Evolutionary conservation across 2,888 invertebrate genomes (phyloP).

Genomic region (Diploptera punctata): DNA sequence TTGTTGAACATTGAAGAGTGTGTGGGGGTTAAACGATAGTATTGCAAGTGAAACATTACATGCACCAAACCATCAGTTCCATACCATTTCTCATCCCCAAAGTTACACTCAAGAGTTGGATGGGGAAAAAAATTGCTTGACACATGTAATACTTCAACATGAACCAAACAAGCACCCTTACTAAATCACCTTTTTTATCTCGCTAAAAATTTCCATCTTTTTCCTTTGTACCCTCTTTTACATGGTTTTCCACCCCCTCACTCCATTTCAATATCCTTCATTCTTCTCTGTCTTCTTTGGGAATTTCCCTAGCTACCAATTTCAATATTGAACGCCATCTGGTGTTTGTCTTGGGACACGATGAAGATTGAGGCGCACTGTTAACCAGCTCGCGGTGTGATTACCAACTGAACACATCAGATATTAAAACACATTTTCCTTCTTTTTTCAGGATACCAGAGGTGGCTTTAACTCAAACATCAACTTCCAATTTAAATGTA

Average conservation of each 20-base stretch:
- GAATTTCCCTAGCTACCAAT: constrained; percentile 38
- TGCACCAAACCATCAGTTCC: background rate
- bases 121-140: background rate
- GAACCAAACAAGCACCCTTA: constrained; percentile 2
- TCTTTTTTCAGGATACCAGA: background rate
- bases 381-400: background rate
- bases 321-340: constrained; percentile 40
- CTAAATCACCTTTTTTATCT: background rate
- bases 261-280: constrained; percentile 25
- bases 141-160: background rate
- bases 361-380: background rate
- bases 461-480: no score
- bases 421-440: background rate
- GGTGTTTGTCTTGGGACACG: constrained; percentile 30
- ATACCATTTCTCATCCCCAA: background rate
- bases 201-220: background rate
- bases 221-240: background rate
- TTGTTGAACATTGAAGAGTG: background rate
- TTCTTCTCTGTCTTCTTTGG: constrained; percentile 25
- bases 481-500: no score
- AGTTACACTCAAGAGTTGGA: background rate
- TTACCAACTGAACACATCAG: background rate
- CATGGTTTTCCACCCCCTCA: background rate
- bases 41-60: background rate
- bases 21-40: background rate